phyloP scores from a whole-genome alignment of 2,888 invertebrate genomes.

The Xylota segnis region DNA sequence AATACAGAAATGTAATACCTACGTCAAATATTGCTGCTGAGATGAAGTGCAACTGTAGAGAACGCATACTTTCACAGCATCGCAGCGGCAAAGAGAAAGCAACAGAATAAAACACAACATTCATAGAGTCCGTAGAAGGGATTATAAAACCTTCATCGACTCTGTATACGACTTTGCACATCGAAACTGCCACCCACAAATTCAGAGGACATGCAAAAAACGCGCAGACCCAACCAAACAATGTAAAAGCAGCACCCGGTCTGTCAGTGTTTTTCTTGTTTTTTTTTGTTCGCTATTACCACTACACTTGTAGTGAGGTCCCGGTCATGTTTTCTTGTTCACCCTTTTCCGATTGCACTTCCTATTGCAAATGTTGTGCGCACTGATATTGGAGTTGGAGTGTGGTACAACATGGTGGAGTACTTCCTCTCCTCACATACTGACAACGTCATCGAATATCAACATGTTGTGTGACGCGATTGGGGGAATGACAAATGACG shows the following conservation, averaged over 20 bases:
- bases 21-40: conserved; percentile 2
- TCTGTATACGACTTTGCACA: conserved; percentile 33
- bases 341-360: conserved; percentile 72
- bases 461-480: conserved; percentile 55
- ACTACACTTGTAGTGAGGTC: conserved; percentile 37
- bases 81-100: conserved; percentile 20
- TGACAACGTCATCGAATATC: conserved; percentile 50
- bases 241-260: conserved; percentile 26
- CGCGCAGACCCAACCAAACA: conserved; percentile 14
- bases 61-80: conserved; percentile 8
- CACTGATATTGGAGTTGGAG: conserved; percentile 13
- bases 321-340: conserved; percentile 46
- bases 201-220: conserved; percentile 20
- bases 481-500: conserved; percentile 41
- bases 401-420: conserved; percentile 34
- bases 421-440: conserved; percentile 45
- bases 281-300: conserved; percentile 24
- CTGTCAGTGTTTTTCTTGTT: conserved; percentile 14
- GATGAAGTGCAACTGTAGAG: conserved; percentile 1
- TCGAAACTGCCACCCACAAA: conserved; percentile 53
- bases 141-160: conserved; percentile 55
- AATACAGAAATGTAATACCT: conserved; percentile 20
- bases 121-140: conserved; percentile 36
- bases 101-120: conserved; percentile 28
- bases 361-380: conserved; percentile 58